These are phyloP conservation scores for Chascanopsetta lugubris DNA, from an alignment of 2,113 vertebrate species.

Conservation along the genomic window DNA sequence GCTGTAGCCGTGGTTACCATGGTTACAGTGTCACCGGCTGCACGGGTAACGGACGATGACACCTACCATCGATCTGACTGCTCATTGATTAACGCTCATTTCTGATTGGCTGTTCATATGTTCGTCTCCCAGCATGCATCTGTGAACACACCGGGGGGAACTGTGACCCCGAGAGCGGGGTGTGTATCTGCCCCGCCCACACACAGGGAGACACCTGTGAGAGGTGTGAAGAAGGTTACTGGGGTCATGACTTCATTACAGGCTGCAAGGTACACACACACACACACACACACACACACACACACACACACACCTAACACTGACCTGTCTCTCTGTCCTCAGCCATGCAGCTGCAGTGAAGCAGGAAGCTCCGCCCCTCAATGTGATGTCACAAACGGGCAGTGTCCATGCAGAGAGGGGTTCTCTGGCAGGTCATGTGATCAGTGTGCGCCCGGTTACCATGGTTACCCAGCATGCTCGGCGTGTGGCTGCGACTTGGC, in stretches of 20 bases:
- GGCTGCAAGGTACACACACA: conserved; percentile 89
- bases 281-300: neutral
- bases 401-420: conserved; percentile 82
- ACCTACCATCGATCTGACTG: accelerated
- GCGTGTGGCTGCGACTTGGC: conserved; percentile 86
- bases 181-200: conserved; percentile 89
- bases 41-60: conserved; percentile 76
- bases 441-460: conserved; percentile 85
- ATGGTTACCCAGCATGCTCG: conserved; percentile 87
- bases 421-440: conserved; percentile 84
- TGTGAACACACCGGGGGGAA: conserved; percentile 90
- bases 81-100: neutral
- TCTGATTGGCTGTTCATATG: conserved; percentile 8
- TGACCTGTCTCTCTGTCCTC: neutral
- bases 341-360: conserved; percentile 88
- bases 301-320: conserved; percentile 5
- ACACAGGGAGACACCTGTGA: conserved; percentile 85
- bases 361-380: conserved; percentile 79
- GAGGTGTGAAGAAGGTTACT: conserved; percentile 84
- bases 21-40: conserved; percentile 82
- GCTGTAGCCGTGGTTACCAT: conserved; percentile 86
- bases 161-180: conserved; percentile 84
- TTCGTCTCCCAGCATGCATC: conserved; percentile 83
- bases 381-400: conserved; percentile 83
- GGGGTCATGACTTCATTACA: conserved; percentile 81